Conservation (phyloP, 2,797 vertebrate genomes). For the Mormyrus hasselquistii region DNA sequence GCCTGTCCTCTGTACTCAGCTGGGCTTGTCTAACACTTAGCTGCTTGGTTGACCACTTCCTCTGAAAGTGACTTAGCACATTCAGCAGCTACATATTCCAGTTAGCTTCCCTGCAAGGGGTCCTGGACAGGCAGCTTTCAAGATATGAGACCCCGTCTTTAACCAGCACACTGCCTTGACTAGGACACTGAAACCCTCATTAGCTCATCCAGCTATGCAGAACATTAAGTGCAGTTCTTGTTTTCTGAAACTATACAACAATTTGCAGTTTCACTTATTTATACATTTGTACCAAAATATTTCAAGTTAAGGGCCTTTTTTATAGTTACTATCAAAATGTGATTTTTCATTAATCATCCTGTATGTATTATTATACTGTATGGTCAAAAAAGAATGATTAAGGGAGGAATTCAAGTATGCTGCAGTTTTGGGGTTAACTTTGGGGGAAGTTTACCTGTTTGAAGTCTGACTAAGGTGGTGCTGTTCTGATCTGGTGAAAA, state of each 20-base stretch:
- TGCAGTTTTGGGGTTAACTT: background rate
- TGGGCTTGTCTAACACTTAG: background rate
- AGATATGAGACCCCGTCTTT: background rate
- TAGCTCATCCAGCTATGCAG: background rate
- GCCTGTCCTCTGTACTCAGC: background rate
- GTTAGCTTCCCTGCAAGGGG: background rate
- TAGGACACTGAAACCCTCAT: background rate
- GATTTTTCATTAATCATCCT: background rate
- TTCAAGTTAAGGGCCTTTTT: background rate
- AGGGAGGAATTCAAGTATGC: background rate
- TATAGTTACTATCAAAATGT: background rate
- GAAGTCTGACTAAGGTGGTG: background rate
- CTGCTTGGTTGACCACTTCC: background rate
- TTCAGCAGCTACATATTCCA: background rate
- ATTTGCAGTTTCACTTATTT: background rate
- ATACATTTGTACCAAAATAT: background rate
- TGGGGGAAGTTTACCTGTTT: background rate
- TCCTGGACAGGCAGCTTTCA: background rate
- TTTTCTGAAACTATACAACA: background rate
- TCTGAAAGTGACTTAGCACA: background rate
- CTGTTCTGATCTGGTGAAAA: background rate
- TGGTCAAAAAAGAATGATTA: background rate
- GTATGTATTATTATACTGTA: background rate
- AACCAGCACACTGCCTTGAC: background rate
- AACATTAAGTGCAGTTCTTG: background rate